Percentiles rank a stretch among this genome's conserved stretches.
Evolutionary conservation across 1,140 invertebrate genomes (phyloP).

Genomic region (Drosophila triauraria): DNA sequence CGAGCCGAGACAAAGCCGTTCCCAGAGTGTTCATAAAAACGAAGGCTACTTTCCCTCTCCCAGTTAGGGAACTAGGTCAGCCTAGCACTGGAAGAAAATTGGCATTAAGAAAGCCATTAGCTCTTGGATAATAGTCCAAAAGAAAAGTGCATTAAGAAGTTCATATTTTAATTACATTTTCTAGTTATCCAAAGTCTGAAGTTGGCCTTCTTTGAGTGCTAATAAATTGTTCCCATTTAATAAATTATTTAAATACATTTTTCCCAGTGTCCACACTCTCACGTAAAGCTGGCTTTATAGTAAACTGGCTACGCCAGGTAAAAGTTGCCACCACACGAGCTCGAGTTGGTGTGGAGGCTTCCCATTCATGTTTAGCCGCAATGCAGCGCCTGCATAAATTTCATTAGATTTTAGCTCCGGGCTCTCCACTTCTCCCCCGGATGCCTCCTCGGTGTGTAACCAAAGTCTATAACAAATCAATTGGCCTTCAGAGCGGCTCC

Average conservation of each 20-base stretch:
- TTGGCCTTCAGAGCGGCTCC: constrained; percentile 60
- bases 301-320: constrained; percentile 61
- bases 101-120: background rate
- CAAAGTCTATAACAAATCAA: constrained; percentile 67
- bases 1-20: constrained; percentile 74
- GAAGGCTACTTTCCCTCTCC: constrained; percentile 17
- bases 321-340: constrained; percentile 61
- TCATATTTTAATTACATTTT: background rate
- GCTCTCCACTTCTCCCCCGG: background rate
- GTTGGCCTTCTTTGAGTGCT: too few species aligned
- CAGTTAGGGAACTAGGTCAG: constrained; percentile 62
- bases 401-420: constrained; percentile 77
- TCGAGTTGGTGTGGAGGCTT: constrained; percentile 21
- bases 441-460: constrained; percentile 24
- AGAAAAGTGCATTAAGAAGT: background rate
- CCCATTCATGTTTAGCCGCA: constrained; percentile 72
- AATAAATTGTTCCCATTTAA: too few species aligned
- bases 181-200: too few species aligned
- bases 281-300: constrained; percentile 25
- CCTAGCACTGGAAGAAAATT: constrained; percentile 10
- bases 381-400: constrained; percentile 80
- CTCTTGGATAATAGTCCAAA: too few species aligned
- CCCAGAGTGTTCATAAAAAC: constrained; percentile 77
- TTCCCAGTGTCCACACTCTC: constrained; percentile 30
- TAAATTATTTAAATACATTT: background rate